Evolutionary conservation across 2,888 invertebrate species (phyloP).

Genomic region (Drosophila ustulata): DNA sequence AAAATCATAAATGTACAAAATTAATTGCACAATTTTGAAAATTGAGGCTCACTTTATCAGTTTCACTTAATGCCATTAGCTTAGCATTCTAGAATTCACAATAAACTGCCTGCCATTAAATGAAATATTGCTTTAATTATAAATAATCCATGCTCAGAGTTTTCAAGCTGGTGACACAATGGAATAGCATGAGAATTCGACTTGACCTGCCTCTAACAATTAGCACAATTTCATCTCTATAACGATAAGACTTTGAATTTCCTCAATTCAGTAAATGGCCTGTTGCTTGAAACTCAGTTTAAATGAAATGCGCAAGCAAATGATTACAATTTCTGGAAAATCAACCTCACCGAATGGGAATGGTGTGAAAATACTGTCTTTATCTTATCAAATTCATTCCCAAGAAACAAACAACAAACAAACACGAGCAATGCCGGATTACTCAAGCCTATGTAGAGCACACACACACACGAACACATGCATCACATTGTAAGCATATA

Average conservation of each 20-base stretch:
- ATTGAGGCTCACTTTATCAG: too few relatives aligned
- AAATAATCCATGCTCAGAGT: too few relatives aligned
- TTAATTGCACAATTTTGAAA: too few relatives aligned
- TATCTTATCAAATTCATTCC: conserved; percentile 2
- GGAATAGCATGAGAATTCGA: neutral
- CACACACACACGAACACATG: neutral
- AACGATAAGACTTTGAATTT: neutral
- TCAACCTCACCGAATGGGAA: conserved; percentile 1
- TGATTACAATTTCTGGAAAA: neutral
- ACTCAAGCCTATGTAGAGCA: neutral
- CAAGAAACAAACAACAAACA: neutral
- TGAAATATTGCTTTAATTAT: too few relatives aligned
- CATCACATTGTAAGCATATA: conserved; percentile 1
- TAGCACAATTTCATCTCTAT: too few relatives aligned
- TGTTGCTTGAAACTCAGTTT: neutral
- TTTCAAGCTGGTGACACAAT: neutral
- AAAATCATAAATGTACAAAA: too few relatives aligned
- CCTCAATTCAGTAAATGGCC: neutral
- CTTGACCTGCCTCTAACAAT: neutral
- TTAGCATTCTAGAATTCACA: too few relatives aligned
- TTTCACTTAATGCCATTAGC: too few relatives aligned
- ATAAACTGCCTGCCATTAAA: too few relatives aligned
- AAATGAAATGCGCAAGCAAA: neutral
- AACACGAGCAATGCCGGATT: conserved; percentile 1
- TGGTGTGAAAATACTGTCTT: conserved; percentile 1